phyloP scores from a whole-genome alignment of 2,113 vertebrate species.

The Channa argus region DNA sequence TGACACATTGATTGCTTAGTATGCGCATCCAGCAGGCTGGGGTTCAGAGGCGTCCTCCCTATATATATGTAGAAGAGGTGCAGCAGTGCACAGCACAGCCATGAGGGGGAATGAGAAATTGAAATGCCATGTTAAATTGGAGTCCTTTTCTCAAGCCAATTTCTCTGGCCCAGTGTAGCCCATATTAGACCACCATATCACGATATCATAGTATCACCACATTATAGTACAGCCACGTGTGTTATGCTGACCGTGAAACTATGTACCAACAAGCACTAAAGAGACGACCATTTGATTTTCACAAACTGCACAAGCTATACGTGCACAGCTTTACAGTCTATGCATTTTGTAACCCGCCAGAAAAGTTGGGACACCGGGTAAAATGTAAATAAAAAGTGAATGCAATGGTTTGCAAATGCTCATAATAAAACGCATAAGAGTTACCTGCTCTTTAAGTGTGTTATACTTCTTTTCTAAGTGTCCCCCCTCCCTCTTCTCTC shows the following conservation, averaged over 20 bases:
- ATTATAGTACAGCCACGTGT: slow-evolving; percentile 18
- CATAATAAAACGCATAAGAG: background rate
- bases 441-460: slow-evolving; percentile 45
- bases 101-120: slow-evolving; percentile 78
- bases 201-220: too few relatives aligned
- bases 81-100: slow-evolving; percentile 74
- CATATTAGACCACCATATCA: slow-evolving; percentile 46
- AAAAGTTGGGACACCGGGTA: too few relatives aligned
- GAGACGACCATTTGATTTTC: slow-evolving; percentile 4
- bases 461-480: slow-evolving; percentile 37
- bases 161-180: slow-evolving; percentile 39
- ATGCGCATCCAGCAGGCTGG: slow-evolving; percentile 82
- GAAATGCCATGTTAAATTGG: slow-evolving; percentile 85
- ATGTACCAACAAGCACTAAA: slow-evolving; percentile 4
- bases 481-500: slow-evolving; percentile 55
- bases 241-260: slow-evolving; percentile 17
- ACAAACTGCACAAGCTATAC: slow-evolving; percentile 2
- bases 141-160: slow-evolving; percentile 69
- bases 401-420: background rate
- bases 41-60: slow-evolving; percentile 78
- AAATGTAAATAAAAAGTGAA: too few relatives aligned
- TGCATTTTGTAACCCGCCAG: background rate
- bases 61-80: slow-evolving; percentile 85
- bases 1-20: slow-evolving; percentile 88
- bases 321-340: background rate